phyloP scores from a whole-genome alignment of 2,113 vertebrate species.

The Muscicapa adusta region DNA sequence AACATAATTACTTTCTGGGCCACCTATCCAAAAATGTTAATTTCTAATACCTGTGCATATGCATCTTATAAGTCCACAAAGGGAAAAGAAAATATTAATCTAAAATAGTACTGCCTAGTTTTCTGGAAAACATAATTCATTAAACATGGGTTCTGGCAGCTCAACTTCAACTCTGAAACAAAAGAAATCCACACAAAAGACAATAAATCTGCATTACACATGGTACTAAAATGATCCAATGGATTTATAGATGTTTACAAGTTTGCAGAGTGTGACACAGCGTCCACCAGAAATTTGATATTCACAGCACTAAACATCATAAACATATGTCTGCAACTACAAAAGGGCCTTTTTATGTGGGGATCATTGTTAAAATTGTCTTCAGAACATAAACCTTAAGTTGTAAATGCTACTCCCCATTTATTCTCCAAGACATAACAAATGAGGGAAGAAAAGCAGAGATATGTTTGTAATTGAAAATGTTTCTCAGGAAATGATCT shows the following conservation, averaged over 20 bases:
- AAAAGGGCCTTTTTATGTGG: slow-evolving; percentile 48
- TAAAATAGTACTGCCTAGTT: slow-evolving; percentile 26
- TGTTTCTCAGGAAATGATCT: slow-evolving; percentile 79
- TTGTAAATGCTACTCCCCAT: slow-evolving; percentile 65
- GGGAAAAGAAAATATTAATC: slow-evolving; percentile 33
- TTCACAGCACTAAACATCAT: slow-evolving; percentile 55
- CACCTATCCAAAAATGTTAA: not conserved
- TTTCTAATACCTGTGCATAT: not conserved
- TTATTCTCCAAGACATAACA: slow-evolving; percentile 72
- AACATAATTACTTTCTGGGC: not conserved
- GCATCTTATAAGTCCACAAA: not conserved
- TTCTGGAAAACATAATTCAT: slow-evolving; percentile 39
- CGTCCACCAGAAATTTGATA: slow-evolving; percentile 60
- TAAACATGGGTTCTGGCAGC: slow-evolving; percentile 34
- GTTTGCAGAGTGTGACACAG: slow-evolving; percentile 50
- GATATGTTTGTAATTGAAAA: slow-evolving; percentile 78
- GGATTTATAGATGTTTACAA: slow-evolving; percentile 61
- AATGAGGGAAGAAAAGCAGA: slow-evolving; percentile 70
- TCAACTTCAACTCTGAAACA: slow-evolving; percentile 21
- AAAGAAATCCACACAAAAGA: slow-evolving; percentile 65
- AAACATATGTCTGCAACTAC: slow-evolving; percentile 57
- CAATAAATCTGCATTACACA: slow-evolving; percentile 61
- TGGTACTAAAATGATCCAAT: slow-evolving; percentile 57
- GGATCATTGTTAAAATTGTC: slow-evolving; percentile 64
- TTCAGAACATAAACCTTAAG: slow-evolving; percentile 68